Percentiles rank a stretch among this genome's conserved stretches.
phyloP scores from a whole-genome alignment of 2,113 vertebrate genomes.

The Tautogolabrus adspersus region DNA sequence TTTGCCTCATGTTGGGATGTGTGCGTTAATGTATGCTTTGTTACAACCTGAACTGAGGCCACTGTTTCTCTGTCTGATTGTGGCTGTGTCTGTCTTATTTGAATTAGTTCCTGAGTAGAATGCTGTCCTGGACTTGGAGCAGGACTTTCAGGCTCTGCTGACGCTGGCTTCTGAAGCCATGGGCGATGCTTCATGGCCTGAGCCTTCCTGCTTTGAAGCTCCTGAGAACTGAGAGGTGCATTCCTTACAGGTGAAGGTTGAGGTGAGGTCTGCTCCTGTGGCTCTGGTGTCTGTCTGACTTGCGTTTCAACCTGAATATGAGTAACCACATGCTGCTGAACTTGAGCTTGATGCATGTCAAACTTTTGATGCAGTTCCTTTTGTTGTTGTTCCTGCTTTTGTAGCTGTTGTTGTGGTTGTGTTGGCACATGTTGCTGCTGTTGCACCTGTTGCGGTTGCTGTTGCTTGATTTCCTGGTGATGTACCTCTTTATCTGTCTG shows the following conservation, averaged over 20 bases:
- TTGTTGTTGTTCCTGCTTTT: not conserved
- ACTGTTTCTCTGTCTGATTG: constrained; percentile 10
- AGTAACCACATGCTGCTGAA: constrained; percentile 26
- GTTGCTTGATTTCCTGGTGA: constrained; percentile 1
- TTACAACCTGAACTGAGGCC: constrained; percentile 17
- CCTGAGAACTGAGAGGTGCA: constrained; percentile 31
- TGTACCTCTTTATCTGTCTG: not conserved
- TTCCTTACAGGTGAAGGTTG: constrained; percentile 50
- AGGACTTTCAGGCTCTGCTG: constrained; percentile 30
- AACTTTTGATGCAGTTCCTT: constrained; percentile 1
- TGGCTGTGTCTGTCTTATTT: constrained; percentile 26
- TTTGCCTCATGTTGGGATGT: constrained; percentile 18
- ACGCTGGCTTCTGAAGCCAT: constrained; percentile 77
- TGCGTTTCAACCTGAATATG: constrained; percentile 31
- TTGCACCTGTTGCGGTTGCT: constrained; percentile 5
- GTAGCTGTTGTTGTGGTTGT: constrained; percentile 8
- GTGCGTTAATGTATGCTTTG: constrained; percentile 1
- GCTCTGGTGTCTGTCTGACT: constrained; percentile 10
- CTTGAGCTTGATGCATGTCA: not conserved
- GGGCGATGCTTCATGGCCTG: constrained; percentile 77
- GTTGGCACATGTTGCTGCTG: not conserved
- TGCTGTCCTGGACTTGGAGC: constrained; percentile 20
- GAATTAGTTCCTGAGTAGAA: constrained; percentile 15
- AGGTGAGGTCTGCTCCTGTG: constrained; percentile 19
- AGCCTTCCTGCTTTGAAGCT: constrained; percentile 73